Evolutionary conservation across 2,888 invertebrate genomes (phyloP), one percentile per base, ranked within the genome.

Genomic region (Nomada flava): DNA sequence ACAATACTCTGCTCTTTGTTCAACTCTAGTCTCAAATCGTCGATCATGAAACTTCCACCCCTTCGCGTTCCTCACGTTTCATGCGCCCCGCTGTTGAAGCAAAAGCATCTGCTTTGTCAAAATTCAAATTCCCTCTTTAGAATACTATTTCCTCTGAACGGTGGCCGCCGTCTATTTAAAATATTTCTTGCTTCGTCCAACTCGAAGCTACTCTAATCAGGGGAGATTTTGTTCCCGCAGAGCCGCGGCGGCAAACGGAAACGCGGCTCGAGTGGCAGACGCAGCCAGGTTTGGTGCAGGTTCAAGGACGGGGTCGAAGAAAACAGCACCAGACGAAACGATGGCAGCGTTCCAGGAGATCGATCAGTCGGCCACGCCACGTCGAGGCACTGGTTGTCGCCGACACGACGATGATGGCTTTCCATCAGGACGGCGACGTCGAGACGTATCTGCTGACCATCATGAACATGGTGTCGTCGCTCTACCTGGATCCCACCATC

Each of bases 381-480:
- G 98, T 98, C 55, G 98, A 98, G 94, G 97, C 97, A 0, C 94
- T 98, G 74, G 95, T 98, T 71, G 98, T 98, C 70, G 98, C 98
- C 53, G 98, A 98, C 94, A 95, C 96, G 74, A 96, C 96, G 86
- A 98, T 98, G 98, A 96, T 97, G 87, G 96, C 97, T 71, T 98
- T 98, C 93, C 98, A 98, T 94, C 95, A 95, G 88, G 95, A 97
- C 90, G 96, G 96, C 89, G 97, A 97, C 91, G 95, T 98, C 86
- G 97, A 97, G 92, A 97, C 96, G 10, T 98, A 98, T 94, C 95
- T 98, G 44, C 95, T 98, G 71, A 98, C 98, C 70, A 97, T 98
- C 86, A 98, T 98, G 98, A 98, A 98, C 93, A 98, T 98, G 97
- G 98, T 95, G 79, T 97, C 97, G 9, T 95, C 96, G 2, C 94